Evolutionary conservation across 2,797 vertebrate genomes (phyloP), one percentile per base, ranked within the genome.

Genomic region (Menidia menidia): DNA sequence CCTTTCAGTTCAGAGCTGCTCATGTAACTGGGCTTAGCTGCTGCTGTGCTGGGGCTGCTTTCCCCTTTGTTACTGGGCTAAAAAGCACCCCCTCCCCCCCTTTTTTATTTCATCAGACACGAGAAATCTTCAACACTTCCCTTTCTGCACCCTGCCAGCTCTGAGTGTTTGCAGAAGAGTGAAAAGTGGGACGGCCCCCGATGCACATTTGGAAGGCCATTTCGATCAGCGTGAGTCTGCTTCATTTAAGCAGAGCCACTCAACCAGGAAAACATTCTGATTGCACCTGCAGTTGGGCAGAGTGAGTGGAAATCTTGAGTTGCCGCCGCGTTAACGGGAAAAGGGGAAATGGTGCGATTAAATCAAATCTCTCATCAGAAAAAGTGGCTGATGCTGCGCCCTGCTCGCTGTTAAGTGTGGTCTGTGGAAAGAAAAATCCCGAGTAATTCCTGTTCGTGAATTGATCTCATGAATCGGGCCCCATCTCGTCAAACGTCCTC

Each of bases 131-230:
- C 50, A 64, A 0, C 55, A 52, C 44, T 58, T 16, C 1, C 59
- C 52, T 58, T 56, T 45, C 47, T 67, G 72, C 42, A 61, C 43
- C 65, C 63, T 74, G 25, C 58, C 56, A 78, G 53, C 69, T 66
- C 57, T 14, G 67, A 68, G 56, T 3, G 56, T 25, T 67, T 75
- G 63, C 25, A 25, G 16, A 64, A 75, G 68, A 68, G 60, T 80
- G 78, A 84, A 87, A 91, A 89, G 80, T 84, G 89, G 88, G 88
- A 64, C 85, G 85, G 85, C 72, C 66, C 62, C 73, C 25, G 64
- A 64, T 18, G 75, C 78, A 91, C 58, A 89, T 87, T 85, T 75
- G 25, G 66, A 47, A 73, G 71, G 74, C 88, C 77, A 47, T 85
- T 89, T 88, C 82, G 75, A 89, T 87, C 80, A 85, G 83, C 30